Base-by-base conservation (phyloP, 2,888 invertebrate species). In the Mesodorylaimus sp. region DNA sequence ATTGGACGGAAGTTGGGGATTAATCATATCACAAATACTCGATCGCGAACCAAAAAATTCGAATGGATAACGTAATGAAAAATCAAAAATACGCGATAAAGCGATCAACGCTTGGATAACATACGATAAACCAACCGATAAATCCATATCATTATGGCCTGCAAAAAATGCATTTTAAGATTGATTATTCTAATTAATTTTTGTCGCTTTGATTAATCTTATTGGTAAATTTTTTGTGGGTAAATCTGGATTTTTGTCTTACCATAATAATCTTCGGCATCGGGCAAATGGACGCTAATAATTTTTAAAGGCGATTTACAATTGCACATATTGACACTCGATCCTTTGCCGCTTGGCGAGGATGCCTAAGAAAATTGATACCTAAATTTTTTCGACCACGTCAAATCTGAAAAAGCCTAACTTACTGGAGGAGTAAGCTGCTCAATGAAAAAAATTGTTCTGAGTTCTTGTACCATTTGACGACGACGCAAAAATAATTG, bases 51-150 rank as follows among this genome's bases (percentile, higher is more conserved):
- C 86, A 57, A 79, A 76, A 68, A 83, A 76, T 3, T 77, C 75
- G 54, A 91, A 76, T 29, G 80, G 80, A 69, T 91, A 89, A 37
- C 89, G 73, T 23, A 88, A 72, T 29, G 91, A 87, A 58, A 84
- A 78, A 66, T 83, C 79, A 47, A 93, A 73, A 59, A 91, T 76
- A 45, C 78, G 78, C 1, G 86, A 80, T 45, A 85, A 77, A 73
- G 88, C 78, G 53, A 80, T 76, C 0, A 83, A 75, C 19, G 83
- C 74, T 63, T 91, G 89, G 19, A 84, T 80, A 10, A 82, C 81
- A 65, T 80, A 83, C 5, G 89, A 88, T 2, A 88, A 74, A 0
- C 85, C 84, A n/a, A 85, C 83, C 0, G 85, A 78, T 48, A 85
- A 73, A 69, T 76, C 79, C 23, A 74, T 74, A 53, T 81, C 80